phyloP scores from a whole-genome alignment of 2,113 vertebrate species.

The Varanus komodoensis region DNA sequence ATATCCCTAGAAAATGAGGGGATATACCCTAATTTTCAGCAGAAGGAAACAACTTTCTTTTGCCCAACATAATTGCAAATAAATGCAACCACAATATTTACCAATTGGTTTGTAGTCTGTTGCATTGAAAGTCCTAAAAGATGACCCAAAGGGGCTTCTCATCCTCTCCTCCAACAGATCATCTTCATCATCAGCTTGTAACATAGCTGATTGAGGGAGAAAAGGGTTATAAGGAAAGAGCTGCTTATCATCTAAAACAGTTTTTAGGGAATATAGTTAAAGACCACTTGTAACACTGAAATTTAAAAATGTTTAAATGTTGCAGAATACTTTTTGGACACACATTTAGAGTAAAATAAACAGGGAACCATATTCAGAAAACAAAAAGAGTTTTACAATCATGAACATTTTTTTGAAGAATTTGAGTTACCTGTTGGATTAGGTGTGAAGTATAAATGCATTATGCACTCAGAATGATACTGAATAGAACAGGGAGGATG shows the following conservation, averaged over 20 bases:
- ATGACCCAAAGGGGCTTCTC: conserved; percentile 99
- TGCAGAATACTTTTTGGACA: not conserved
- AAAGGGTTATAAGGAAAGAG: conserved; percentile 42
- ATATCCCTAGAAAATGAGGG: not conserved
- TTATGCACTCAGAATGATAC: not conserved
- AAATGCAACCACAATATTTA: conserved; percentile 65
- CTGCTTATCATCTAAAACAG: not conserved
- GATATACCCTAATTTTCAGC: not conserved
- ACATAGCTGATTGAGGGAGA: conserved; percentile 85
- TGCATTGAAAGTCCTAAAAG: conserved; percentile 97
- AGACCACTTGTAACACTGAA: not conserved
- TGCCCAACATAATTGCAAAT: not conserved
- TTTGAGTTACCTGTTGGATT: not conserved
- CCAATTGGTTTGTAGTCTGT: conserved; percentile 99
- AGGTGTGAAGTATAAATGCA: no score
- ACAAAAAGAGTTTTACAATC: not conserved
- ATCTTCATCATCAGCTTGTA: conserved; percentile 98
- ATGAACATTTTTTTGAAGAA: not conserved
- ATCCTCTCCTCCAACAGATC: conserved; percentile 97
- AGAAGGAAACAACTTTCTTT: not conserved
- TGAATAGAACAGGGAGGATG: not conserved
- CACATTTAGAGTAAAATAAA: not conserved
- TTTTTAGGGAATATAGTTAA: not conserved
- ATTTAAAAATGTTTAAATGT: not conserved
- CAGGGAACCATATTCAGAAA: not conserved